Evolutionary conservation across 1,140 invertebrate species (phyloP), one percentile per base, ranked within the genome.

Genomic region (Ceratosolen fusciceps): DNA sequence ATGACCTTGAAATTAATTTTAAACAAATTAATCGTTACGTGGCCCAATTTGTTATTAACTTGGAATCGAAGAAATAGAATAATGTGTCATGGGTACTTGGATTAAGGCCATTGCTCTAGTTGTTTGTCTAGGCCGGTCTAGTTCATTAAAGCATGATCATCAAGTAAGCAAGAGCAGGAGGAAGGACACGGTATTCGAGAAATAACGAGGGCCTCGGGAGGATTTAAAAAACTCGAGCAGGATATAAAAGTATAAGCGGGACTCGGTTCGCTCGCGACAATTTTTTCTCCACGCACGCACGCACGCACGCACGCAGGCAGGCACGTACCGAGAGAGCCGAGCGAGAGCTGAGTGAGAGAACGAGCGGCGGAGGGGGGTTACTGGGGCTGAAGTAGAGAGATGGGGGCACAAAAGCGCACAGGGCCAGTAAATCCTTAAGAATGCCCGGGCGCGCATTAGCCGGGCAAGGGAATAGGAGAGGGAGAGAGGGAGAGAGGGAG

Each of bases 391-490:
- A n/a, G n/a, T n/a, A n/a, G n/a, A n/a, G n/a, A n/a, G n/a, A n/a
- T n/a, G n/a, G n/a, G n/a, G n/a, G n/a, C 43, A 60, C 43, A 56
- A 47, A 71, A 54, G 37, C 39, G 39, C 26, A 12, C 12, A 31
- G 21, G 37, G 31, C 47, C 75, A 37, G 65, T 77, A 77, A 77
- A 77, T 70, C 75, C 75, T 77, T 34, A 52, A 77, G 75, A 34
- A 76, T 31, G 43, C 73, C 39, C 12, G 43, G 29, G 77, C 52
- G 47, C 52, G 37, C 24, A 39, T 68, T 76, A 76, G 34, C n/a
- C 29, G 34, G 19, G 24, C 58, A 62, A 67, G 47, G 21, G 39
- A 52, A 37, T 5, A 8, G 21, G 37, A 34, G 34, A 67, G 37
- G 9, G 37, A 65, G 31, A 21, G 29, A 65, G 2, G 16, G 12